Conservation (phyloP, 2,113 vertebrate genomes). For the Hydropotes inermis region DNA sequence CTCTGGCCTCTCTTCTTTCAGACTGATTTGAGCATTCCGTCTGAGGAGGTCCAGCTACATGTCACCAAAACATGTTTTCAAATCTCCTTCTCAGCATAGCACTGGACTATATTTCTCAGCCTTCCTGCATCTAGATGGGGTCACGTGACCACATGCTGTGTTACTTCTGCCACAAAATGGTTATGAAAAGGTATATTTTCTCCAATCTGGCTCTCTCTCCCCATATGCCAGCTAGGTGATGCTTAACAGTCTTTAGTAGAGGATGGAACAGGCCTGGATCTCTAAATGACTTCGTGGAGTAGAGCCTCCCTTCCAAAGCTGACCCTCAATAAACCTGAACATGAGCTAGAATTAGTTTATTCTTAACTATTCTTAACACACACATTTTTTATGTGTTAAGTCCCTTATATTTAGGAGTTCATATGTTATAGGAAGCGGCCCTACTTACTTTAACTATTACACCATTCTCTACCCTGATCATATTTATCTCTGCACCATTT, state of each 20-base stretch:
- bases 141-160: not conserved
- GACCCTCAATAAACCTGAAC: not conserved
- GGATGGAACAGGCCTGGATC: not conserved
- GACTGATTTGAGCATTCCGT: not conserved
- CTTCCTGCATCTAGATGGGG: not conserved
- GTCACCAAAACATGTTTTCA: not conserved
- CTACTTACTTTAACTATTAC: not conserved
- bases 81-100: not conserved
- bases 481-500: constrained; percentile 9
- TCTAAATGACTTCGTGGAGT: constrained; percentile 6
- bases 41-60: not conserved
- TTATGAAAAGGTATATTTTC: not conserved
- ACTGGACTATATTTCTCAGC: not conserved
- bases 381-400: not conserved
- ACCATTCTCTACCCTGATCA: not conserved
- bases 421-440: not conserved
- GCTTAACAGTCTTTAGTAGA: not conserved
- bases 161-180: not conserved
- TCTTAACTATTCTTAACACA: not conserved
- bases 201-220: not conserved
- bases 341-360: not conserved
- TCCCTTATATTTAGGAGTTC: not conserved
- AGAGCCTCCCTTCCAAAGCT: not conserved
- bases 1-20: not conserved
- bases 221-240: not conserved